Conservation (phyloP, 2,888 invertebrate species). For the Vanessa cardui region DNA sequence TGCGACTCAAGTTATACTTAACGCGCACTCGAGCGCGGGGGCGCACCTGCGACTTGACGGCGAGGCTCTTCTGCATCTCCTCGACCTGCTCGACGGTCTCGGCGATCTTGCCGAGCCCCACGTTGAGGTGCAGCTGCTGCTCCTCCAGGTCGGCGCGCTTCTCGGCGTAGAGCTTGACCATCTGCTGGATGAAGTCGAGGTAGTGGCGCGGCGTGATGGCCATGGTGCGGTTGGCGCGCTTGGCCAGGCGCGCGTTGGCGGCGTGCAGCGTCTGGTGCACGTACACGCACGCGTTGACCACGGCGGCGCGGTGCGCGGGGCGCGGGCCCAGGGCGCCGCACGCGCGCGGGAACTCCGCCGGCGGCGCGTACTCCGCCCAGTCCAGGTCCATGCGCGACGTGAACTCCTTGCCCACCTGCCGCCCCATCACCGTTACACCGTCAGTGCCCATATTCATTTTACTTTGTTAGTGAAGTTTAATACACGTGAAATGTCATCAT, state of each 20-base stretch:
- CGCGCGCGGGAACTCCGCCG: conserved; percentile 95
- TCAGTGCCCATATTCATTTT: too few species aligned
- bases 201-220: conserved; percentile 99
- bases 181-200: conserved; percentile 99
- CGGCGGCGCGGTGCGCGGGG: conserved; percentile 95
- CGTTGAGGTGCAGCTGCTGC: conserved; percentile 98
- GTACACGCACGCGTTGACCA: conserved; percentile 99
- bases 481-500: too few species aligned
- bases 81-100: conserved; percentile 99
- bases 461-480: too few species aligned
- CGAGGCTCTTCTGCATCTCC: conserved; percentile 99
- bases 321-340: conserved; percentile 89
- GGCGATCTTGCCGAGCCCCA: conserved; percentile 98
- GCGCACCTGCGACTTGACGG: conserved; percentile 93
- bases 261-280: conserved; percentile 98
- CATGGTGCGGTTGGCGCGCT: conserved; percentile 97
- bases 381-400: conserved; percentile 98
- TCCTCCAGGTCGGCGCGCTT: conserved; percentile 99
- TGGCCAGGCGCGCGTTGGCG: conserved; percentile 94
- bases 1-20: too few species aligned
- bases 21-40: too few species aligned
- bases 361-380: conserved; percentile 91
- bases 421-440: too few species aligned
- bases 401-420: conserved; percentile 95
- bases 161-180: conserved; percentile 98